phyloP scores from a whole-genome alignment of 2,113 vertebrate species.

The Tretioscincus oriximinensis region DNA sequence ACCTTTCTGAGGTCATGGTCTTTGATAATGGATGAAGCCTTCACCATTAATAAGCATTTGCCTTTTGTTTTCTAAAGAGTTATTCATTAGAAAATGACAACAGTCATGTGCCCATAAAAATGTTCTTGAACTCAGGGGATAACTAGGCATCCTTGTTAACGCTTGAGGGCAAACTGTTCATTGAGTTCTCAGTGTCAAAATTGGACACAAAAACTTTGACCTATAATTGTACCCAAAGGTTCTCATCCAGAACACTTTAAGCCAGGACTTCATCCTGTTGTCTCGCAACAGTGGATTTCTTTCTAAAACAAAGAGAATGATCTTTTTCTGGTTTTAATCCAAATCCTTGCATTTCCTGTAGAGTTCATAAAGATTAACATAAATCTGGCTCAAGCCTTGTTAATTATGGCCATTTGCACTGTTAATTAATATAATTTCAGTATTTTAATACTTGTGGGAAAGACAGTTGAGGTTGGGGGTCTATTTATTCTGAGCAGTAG shows the following conservation, averaged over 20 bases:
- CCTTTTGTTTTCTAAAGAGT: slow-evolving; percentile 66
- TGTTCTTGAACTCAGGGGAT: slow-evolving; percentile 52
- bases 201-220: slow-evolving; percentile 58
- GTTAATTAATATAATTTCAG: neutral
- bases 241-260: slow-evolving; percentile 48
- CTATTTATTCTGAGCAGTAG: neutral
- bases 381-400: neutral
- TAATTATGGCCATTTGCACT: neutral
- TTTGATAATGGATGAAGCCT: slow-evolving; percentile 62
- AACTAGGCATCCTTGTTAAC: slow-evolving; percentile 43
- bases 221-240: slow-evolving; percentile 57
- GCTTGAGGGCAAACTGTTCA: slow-evolving; percentile 62
- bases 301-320: neutral
- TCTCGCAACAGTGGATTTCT: neutral
- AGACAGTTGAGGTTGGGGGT: neutral
- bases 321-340: neutral
- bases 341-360: neutral
- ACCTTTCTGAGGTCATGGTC: slow-evolving; percentile 58
- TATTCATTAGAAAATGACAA: slow-evolving; percentile 69
- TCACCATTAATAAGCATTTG: slow-evolving; percentile 65
- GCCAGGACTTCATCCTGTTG: neutral
- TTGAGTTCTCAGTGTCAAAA: slow-evolving; percentile 44
- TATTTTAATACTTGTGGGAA: neutral
- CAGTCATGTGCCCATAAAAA: slow-evolving; percentile 58
- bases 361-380: neutral